These are phyloP conservation scores for Cryptoblepharus egeriae DNA, from an alignment of 2,797 vertebrate species.

Conservation along the genomic window DNA sequence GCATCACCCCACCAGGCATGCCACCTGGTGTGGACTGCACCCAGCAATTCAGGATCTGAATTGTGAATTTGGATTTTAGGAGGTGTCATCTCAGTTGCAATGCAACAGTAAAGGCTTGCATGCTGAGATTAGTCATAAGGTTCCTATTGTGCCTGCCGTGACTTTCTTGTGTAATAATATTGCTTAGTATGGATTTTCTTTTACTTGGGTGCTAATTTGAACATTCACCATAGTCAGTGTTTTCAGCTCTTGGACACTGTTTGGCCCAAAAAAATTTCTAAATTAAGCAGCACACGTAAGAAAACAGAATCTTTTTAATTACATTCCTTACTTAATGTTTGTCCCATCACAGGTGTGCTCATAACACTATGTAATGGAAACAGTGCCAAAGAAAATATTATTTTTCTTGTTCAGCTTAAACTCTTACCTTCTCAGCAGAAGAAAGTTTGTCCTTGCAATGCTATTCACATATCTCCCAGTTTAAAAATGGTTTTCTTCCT, in stretches of 20 bases:
- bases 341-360: slow-evolving; percentile 58
- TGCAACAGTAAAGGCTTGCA: neutral
- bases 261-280: slow-evolving; percentile 60
- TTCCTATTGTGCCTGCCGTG: neutral
- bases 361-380: slow-evolving; percentile 67
- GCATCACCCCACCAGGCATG: too few relatives aligned
- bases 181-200: neutral
- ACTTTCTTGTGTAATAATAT: neutral
- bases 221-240: slow-evolving; percentile 49
- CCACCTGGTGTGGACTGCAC: too few relatives aligned
- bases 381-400: slow-evolving; percentile 40
- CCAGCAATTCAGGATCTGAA: neutral
- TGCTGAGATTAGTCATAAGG: too few relatives aligned
- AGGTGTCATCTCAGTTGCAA: neutral
- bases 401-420: slow-evolving; percentile 62
- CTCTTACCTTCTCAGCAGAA: slow-evolving; percentile 62
- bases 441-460: slow-evolving; percentile 44
- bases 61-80: neutral
- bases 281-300: slow-evolving; percentile 59
- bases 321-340: slow-evolving; percentile 69
- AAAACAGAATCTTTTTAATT: slow-evolving; percentile 64
- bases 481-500: slow-evolving; percentile 20
- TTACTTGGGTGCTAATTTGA: slow-evolving; percentile 21
- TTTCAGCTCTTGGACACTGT: slow-evolving; percentile 57
- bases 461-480: slow-evolving; percentile 43